Percentiles rank a stretch among this genome's conserved stretches.
Evolutionary conservation across 2,888 invertebrate species (phyloP).

Genomic region (Philaethria dido): DNA sequence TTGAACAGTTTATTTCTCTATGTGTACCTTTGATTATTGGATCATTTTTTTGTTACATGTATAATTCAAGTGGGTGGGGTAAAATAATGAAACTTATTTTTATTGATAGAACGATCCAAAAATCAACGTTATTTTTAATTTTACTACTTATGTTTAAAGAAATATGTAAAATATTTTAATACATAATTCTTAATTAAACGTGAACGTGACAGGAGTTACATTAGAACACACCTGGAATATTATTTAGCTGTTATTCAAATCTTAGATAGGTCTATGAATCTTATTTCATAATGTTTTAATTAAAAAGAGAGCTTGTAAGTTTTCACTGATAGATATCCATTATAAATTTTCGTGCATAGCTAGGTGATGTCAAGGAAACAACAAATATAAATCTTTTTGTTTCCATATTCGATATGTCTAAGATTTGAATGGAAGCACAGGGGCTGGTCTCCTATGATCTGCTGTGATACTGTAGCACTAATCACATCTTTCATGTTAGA

Average conservation of each 20-base stretch:
- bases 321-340: neutral
- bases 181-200: constrained; percentile 15
- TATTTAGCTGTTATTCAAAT: constrained; percentile 21
- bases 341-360: neutral
- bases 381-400: neutral
- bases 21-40: constrained; percentile 56
- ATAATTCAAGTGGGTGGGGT: too few relatives aligned
- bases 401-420: constrained; percentile 7
- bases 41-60: constrained; percentile 49
- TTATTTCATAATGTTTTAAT: neutral
- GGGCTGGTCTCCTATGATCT: constrained; percentile 71
- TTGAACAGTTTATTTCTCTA: constrained; percentile 63
- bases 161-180: constrained; percentile 23
- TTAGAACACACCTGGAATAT: constrained; percentile 11
- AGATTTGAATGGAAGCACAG: constrained; percentile 53
- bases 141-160: constrained; percentile 20
- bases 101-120: constrained; percentile 37
- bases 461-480: constrained; percentile 82
- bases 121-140: constrained; percentile 36
- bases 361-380: neutral
- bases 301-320: neutral
- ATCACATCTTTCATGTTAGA: constrained; percentile 79
- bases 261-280: neutral
- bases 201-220: constrained; percentile 1
- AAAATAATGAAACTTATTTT: too few relatives aligned